phyloP scores from a whole-genome alignment of 2,113 vertebrate species.

The Amazona guildingii region DNA sequence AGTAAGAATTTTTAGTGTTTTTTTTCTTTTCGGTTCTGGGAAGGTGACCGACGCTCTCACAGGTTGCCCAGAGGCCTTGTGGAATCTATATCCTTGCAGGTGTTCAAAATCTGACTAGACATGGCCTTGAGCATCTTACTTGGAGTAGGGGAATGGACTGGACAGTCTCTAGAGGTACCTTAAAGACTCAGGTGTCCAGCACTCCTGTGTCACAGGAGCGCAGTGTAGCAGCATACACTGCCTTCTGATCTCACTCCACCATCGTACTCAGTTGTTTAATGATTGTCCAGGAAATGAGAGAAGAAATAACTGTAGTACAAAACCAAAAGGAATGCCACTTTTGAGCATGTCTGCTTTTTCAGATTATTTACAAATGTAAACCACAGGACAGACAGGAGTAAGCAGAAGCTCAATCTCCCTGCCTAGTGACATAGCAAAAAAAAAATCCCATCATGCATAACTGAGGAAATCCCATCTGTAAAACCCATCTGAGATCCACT shows the following conservation, averaged over 20 bases:
- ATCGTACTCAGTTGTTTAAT: not conserved
- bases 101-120: not conserved
- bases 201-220: not conserved
- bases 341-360: not conserved
- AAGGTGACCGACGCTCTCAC: not conserved
- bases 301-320: not conserved
- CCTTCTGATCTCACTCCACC: not conserved
- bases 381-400: not conserved
- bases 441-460: not conserved
- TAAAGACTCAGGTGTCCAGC: fast-evolving
- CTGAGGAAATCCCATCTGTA: not conserved
- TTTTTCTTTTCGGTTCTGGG: not conserved
- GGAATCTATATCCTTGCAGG: not conserved
- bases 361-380: not conserved
- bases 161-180: not conserved
- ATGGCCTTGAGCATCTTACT: not conserved
- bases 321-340: not conserved
- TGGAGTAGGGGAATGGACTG: not conserved
- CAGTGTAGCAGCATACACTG: not conserved
- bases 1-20: too few species aligned
- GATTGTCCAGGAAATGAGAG: not conserved
- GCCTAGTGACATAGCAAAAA: not conserved
- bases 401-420: not conserved
- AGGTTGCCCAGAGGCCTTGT: not conserved
- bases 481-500: not conserved